Conservation (phyloP, 2,888 invertebrate genomes). For the Patella depressa region DNA sequence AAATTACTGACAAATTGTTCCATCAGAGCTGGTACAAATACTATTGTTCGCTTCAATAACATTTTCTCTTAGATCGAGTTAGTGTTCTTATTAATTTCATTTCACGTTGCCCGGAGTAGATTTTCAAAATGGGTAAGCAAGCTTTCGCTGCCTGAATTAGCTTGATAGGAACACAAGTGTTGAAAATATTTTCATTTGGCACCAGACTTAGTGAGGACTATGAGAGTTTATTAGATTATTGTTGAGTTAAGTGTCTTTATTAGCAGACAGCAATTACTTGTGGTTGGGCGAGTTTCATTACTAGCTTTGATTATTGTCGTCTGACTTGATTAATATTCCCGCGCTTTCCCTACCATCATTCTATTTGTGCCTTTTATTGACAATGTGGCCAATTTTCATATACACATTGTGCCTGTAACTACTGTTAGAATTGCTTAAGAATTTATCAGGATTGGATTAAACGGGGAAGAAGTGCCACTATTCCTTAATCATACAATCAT, state of each 20-base stretch:
- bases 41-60: conserved; percentile 30
- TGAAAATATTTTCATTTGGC: conserved; percentile 30
- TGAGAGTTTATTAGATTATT: conserved; percentile 27
- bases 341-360: neutral
- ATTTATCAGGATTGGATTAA: too few relatives aligned
- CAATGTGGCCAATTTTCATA: neutral
- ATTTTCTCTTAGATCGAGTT: conserved; percentile 27
- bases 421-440: too few relatives aligned
- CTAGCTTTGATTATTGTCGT: conserved; percentile 3
- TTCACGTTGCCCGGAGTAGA: conserved; percentile 14
- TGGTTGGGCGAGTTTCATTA: conserved; percentile 13
- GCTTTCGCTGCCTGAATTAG: conserved; percentile 24
- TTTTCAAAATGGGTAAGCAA: conserved; percentile 16
- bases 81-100: conserved; percentile 24
- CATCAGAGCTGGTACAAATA: conserved; percentile 23
- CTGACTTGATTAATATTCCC: neutral
- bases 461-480: too few relatives aligned
- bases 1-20: conserved; percentile 5
- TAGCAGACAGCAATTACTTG: conserved; percentile 26
- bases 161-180: conserved; percentile 24
- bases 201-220: conserved; percentile 20
- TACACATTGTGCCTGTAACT: too few relatives aligned
- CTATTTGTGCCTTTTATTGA: conserved; percentile 4
- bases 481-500: neutral
- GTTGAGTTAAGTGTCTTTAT: conserved; percentile 30